phyloP scores from a whole-genome alignment of 2,797 vertebrate species.

The Pteropus rufus region DNA sequence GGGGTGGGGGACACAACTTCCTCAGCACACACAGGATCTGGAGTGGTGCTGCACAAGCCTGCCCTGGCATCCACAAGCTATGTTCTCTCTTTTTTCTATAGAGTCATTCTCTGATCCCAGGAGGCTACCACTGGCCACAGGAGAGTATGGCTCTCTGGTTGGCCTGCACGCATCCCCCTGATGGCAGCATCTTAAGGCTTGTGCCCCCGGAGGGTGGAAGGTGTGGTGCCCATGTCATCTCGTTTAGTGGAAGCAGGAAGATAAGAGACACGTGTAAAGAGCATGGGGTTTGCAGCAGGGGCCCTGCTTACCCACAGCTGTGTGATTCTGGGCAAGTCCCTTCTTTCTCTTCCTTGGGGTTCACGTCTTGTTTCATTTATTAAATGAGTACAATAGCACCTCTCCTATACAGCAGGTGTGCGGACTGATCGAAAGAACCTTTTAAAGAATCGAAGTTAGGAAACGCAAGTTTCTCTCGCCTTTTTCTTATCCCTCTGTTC shows the following conservation, averaged over 20 bases:
- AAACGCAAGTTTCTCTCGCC: background rate
- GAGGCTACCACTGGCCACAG: background rate
- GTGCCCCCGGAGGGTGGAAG: rapidly evolving
- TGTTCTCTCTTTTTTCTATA: background rate
- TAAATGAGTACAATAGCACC: rapidly evolving
- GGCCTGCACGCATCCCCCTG: rapidly evolving
- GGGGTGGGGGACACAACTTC: rapidly evolving
- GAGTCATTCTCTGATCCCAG: background rate
- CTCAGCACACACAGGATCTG: rapidly evolving
- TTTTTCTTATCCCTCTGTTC: background rate
- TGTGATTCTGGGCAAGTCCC: background rate
- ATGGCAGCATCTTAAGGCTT: too few species aligned
- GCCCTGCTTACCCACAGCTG: background rate
- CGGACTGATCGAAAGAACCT: rapidly evolving
- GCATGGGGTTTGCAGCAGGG: too few species aligned
- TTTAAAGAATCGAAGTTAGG: background rate
- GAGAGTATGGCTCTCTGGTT: background rate
- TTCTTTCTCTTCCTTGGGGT: background rate
- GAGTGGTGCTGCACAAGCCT: background rate
- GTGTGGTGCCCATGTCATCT: rapidly evolving
- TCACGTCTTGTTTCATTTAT: background rate
- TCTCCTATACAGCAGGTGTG: rapidly evolving
- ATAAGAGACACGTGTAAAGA: background rate
- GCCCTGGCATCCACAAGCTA: background rate
- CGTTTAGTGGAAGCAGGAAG: too few species aligned